Evolutionary conservation across 2,888 invertebrate species (phyloP), one percentile per base, ranked within the genome.

Genomic region (Hirtodrosophila cameraria): DNA sequence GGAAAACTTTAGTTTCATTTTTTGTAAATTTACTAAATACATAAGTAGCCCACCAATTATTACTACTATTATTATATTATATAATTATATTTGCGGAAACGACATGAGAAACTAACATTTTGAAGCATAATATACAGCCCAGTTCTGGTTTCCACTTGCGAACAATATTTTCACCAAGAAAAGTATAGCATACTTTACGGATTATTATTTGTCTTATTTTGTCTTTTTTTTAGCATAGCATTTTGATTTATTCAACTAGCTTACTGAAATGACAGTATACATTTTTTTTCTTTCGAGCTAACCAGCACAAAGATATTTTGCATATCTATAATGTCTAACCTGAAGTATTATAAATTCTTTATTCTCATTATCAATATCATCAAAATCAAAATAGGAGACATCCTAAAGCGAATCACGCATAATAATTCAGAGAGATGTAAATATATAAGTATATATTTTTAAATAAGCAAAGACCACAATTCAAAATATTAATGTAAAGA

Each of bases 321-420:
- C 55, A 66, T 62, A 38, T 66, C 70, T 75, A 70, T 57, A 63
- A 72, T 64, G 59, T 80, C 91, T 90, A 90, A 91, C 91, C 91
- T 91, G 88, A 72, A 91, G 79, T 83, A 91, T 88, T 82, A 91
- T 89, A 86, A 88, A 89, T 80, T 90, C 80, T 63, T 80, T 73
- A 65, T 75, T 75, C 31, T 80, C 89, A 77, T 90, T 89, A 76
- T 90, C 88, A 69, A 88, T 88, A 73, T 89, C 89, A 75, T 90
- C 89, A 75, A 88, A 89, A 87, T 91, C 89, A 88, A 89, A 89
- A 89, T 88, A 89, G 38, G 88, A 89, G 75, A 86, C 70, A 70
- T 89, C 89, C 88, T 89, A 85, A 52, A 54, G 57, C 52, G 62
- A 52, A 57, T 50, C 28, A 55, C 45, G 62, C 43, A 59, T 18